Evolutionary conservation across 2,888 invertebrate species (phyloP), one percentile per base, ranked within the genome.

Genomic region (Bombyx huttoni): DNA sequence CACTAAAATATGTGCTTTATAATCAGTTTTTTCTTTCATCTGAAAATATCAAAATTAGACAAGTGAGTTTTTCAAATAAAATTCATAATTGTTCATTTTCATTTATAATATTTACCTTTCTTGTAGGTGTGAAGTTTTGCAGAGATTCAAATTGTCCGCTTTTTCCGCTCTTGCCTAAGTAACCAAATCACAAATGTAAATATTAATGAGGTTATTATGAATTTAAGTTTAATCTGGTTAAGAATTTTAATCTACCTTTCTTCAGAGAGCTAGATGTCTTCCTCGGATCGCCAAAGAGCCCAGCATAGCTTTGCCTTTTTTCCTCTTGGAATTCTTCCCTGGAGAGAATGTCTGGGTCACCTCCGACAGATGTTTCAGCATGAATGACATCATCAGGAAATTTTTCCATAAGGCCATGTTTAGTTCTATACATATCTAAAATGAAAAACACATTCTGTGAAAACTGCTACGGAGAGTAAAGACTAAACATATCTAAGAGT

Each of bases 361-460:
- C 95, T 34, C 91, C 91, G 3, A 93, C 92, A 53, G 91, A 87
- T 49, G 89, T 90, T 70, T 96, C 96, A 0, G 96, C 96, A 53
- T 89, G 90, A 52, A 90, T 88, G 2, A 96, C 91, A 78, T 96
- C 96, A 49, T 90, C 90, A 0, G 94, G 94, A 79, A 96, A 96
- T 74, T 95, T 95, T 58, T 93, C 91, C 93, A 95, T 93, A 59
- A 89, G 91, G 47, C 91, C 90, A 65, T 90, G 90, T 71, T 92
- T 93, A 13, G 89, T 84, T 64, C 92, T 85, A 64, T 82, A 90
- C 78, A 91, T 85, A 68, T 91, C 93, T 93, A 72, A 7, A 60
- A 54, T 33, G 13, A 52, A 47, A 51, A 59, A 34, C 52, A 48
- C 12, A 48, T 51, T 49, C 24, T 24, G 24, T 24, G 24, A 24